Base-by-base conservation (phyloP, 1,140 invertebrate genomes). In the Sycophila sp. region DNA sequence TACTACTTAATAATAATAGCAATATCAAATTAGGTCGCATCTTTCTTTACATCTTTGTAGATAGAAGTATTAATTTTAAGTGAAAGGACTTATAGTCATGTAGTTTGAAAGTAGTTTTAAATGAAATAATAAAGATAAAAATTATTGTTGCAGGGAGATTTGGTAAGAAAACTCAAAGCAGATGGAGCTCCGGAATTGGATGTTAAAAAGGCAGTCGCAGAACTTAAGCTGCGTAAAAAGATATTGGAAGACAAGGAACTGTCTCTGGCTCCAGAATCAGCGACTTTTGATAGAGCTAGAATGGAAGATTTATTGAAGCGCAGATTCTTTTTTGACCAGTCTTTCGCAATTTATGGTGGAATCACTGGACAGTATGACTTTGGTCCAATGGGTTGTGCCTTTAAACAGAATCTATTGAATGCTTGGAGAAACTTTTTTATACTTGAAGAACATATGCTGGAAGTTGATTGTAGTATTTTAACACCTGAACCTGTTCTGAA, bases 341-440 rank as follows among this genome's bases (percentile, higher is more conserved):
- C 97, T 0, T 99, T 99, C 89, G 96, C 97, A 4, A 99, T 99
- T 81, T 99, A 99, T 89, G 98, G 98, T 78, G 98, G 98, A 75
- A 93, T 94, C 26, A 92, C 91, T 22, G 92, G 89, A 2, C 93
- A 97, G 75, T 99, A 96, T 88, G 98, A 99, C 87, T 99, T 98
- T 87, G 98, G 98, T 0, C 98, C 98, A 6, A 99, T 99, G 96
- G 98, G 98, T 4, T 99, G 98, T 89, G 96, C 97, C 0, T 91
- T 99, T 11, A 99, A 99, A 87, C 91, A 94, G 10, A 99, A 99
- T 85, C 91, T 99, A 75, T 87, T 99, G 10, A 92, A 93, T 77
- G 87, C 91, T 11, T 99, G 98, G 98, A 90, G 97, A 70, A 96
- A 94, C 72, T 97, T 96, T 83, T 99, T 99, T 83, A 92, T 99